Base-by-base conservation (phyloP, 2,113 vertebrate species). In the Hipposideros armiger region DNA sequence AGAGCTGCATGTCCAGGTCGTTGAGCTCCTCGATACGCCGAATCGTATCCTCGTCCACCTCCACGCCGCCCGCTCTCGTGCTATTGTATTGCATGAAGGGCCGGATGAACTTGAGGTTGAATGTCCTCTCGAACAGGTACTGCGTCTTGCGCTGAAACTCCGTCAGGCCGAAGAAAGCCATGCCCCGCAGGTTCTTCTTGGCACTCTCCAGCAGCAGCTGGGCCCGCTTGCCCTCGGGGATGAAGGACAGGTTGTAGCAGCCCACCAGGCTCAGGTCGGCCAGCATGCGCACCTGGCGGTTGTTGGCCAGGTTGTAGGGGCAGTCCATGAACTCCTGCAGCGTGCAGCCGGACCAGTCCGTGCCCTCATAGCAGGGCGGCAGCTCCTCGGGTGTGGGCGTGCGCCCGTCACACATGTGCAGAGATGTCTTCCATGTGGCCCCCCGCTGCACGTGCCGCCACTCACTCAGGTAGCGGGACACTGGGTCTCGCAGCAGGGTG, bases 11-110 rank as follows among this genome's bases (percentile, higher is more conserved):
- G 98, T 99, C 99, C 96, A 99, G 98, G 96, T 99, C 99, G 60
- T 99, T 99, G 95, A 99, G 99, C 98, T 99, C 99, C 98, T 99
- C 99, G 11, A 99, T 99, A 72, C 99, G 99, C 96, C 99, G 99
- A 78, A 99, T 99, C 85, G 99, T 99, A 92, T 98, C 97, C 7
- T 99, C 99, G 60, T 99, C 99, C 97, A 99, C 98, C 98, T 99
- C 99, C 96, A 99, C 99, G 1, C 99, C 99, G 0, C 99, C 99
- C 0, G 99, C 99, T 84, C 99, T 98, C 0, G 99, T 99, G 98
- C 99, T 99, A 98, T 99, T 99, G 99, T 99, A 99, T 98, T 99
- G 99, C 99, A 99, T 99, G 98, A 99, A 99, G 67, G 99, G 99
- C 95, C 99, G 98, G 99, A 99, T 99, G 98, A 99, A 99, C 87